A percentile compares a stretch with the other conserved stretches of the same genome.
phyloP scores from a whole-genome alignment of 2,113 vertebrate species.

The Rhegmatorhina hoffmannsi region DNA sequence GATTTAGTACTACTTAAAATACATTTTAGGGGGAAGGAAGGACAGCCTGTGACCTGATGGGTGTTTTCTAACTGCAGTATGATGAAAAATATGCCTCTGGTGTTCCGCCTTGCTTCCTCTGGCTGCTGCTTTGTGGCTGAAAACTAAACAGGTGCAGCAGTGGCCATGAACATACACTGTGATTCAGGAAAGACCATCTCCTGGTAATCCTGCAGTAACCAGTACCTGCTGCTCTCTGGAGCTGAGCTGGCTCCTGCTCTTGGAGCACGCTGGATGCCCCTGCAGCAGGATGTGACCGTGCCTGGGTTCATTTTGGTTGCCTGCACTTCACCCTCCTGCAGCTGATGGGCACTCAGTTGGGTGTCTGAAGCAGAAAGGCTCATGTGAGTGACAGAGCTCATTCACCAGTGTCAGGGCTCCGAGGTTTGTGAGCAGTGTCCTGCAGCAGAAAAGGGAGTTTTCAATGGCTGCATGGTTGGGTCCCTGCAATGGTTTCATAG shows the following conservation, averaged over 20 bases:
- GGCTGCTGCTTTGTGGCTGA: background rate
- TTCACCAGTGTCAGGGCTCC: background rate
- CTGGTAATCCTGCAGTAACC: background rate
- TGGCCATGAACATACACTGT: background rate
- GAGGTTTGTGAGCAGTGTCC: background rate
- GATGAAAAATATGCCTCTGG: background rate
- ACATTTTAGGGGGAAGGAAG: background rate
- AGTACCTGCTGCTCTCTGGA: background rate
- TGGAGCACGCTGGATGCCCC: background rate
- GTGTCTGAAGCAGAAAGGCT: background rate
- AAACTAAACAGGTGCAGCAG: background rate
- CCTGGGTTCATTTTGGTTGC: background rate
- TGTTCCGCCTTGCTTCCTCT: background rate
- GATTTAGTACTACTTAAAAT: background rate
- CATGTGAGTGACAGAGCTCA: background rate
- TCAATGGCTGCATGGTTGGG: too few relatives aligned
- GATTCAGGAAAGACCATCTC: background rate
- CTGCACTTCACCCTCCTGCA: background rate
- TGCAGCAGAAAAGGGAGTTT: background rate
- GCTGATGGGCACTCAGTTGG: fast-evolving
- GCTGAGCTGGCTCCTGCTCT: background rate
- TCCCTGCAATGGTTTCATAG: background rate
- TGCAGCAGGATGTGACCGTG: background rate
- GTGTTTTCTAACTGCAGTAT: background rate
- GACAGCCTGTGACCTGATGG: background rate